A percentile compares a stretch with the other conserved stretches of the same genome.
Conservation (phyloP, 2,113 vertebrate species). For the Toxotes chatareus region DNA sequence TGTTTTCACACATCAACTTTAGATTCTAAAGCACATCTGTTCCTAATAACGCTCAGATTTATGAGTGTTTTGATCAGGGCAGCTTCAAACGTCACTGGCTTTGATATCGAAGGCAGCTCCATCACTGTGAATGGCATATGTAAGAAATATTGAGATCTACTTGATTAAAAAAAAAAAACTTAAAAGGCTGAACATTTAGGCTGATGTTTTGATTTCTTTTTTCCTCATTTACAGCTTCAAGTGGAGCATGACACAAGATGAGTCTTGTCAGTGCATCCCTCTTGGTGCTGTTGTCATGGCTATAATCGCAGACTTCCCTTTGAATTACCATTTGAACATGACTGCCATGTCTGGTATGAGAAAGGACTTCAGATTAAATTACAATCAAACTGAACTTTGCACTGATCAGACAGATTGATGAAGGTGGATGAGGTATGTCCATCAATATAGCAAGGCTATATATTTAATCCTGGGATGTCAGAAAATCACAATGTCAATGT, state of each 20-base stretch:
- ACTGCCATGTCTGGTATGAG: neutral
- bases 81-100: neutral
- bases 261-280: conserved; percentile 25
- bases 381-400: neutral
- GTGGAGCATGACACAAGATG: conserved; percentile 17
- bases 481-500: neutral
- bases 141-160: neutral
- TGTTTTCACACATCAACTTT: neutral
- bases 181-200: neutral
- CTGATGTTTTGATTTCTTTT: neutral
- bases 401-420: neutral
- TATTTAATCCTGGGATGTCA: neutral
- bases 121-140: conserved; percentile 29
- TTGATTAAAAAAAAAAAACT: neutral
- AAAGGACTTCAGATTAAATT: neutral
- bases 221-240: conserved; percentile 2
- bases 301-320: neutral
- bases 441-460: neutral
- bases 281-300: conserved; percentile 24
- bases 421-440: neutral
- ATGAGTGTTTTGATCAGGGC: neutral
- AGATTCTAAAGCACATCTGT: neutral
- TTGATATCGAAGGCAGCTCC: conserved; percentile 30
- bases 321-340: neutral
- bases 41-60: neutral